Evolutionary conservation across 64 coral and sea anemone genomes (phyloP).

Genomic region (Dendrophyllia cribrosa): DNA sequence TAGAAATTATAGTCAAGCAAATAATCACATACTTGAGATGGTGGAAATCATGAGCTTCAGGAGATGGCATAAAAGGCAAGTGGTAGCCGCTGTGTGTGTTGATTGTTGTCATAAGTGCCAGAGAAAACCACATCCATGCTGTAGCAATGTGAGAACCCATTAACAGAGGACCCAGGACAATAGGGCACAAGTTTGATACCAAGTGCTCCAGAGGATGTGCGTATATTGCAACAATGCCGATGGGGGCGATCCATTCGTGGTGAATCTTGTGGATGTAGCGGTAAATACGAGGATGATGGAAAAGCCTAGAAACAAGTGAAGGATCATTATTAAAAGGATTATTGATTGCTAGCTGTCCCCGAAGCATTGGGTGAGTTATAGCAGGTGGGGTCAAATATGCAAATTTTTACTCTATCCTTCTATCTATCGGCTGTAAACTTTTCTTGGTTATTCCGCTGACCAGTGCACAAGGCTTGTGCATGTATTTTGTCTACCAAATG

Average conservation of each 20-base stretch:
- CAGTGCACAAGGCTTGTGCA: no score
- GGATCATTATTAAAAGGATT: no score
- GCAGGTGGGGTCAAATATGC: no score
- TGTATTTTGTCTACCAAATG: no score
- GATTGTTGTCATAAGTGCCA: constrained; percentile 84
- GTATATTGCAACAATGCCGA: constrained; percentile 84
- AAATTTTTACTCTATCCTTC: no score
- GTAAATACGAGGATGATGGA: constrained; percentile 96
- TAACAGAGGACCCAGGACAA: constrained; percentile 85
- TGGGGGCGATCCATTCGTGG: constrained; percentile 97
- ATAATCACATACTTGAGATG: constrained; percentile 89
- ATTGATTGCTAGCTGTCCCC: no score
- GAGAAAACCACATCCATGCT: constrained; percentile 91
- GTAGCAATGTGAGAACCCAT: constrained; percentile 99
- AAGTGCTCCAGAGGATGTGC: constrained; percentile 92
- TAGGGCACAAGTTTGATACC: constrained; percentile 85
- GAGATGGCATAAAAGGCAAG: constrained; percentile 92
- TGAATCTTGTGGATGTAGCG: constrained; percentile 92
- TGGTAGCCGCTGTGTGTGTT: constrained; percentile 97
- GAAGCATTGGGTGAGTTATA: no score
- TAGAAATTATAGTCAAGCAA: no score
- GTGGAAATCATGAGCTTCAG: constrained; percentile 98
- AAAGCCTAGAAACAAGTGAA: constrained; percentile 51
- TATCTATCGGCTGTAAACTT: no score
- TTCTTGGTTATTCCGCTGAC: no score